A percentile compares a stretch with the other conserved stretches of the same genome.
Evolutionary conservation across 2,888 invertebrate species (phyloP).

Genomic region (Strigamia transsilvanica): DNA sequence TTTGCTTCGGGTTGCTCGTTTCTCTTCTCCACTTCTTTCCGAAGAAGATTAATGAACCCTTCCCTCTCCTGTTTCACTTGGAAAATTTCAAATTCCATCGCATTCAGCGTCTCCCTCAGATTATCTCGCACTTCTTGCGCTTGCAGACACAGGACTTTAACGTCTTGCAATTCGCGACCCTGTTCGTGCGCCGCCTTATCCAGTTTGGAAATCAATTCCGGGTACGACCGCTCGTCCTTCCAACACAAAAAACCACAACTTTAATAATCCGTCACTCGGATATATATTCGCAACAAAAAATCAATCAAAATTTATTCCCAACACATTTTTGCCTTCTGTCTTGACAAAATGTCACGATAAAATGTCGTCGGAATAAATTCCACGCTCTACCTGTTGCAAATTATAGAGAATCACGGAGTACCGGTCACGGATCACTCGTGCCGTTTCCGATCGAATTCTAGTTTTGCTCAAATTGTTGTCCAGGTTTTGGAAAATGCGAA

Average conservation of each 20-base stretch:
- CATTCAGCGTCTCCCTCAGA: conserved; percentile 24
- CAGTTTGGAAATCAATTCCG: conserved; percentile 27
- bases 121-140: conserved; percentile 24
- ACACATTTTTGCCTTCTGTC: no score
- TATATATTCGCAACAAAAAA: no score
- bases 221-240: conserved; percentile 35
- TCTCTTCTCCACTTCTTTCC: conserved; percentile 49
- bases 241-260: background rate
- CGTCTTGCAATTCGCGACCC: conserved; percentile 18
- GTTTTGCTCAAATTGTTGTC: conserved; percentile 6
- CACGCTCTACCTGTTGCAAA: conserved; percentile 32
- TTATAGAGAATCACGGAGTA: conserved; percentile 11
- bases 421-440: background rate
- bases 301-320: no score
- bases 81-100: conserved; percentile 40
- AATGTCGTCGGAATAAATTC: background rate
- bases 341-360: background rate
- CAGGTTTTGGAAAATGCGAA: background rate
- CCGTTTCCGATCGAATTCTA: background rate
- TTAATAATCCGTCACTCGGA: no score
- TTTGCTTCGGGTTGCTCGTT: conserved; percentile 29
- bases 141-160: conserved; percentile 34
- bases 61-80: conserved; percentile 48
- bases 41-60: background rate
- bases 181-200: conserved; percentile 23